Evolutionary conservation across 2,888 invertebrate species (phyloP).

Genomic region (Boloria euphrosyne): DNA sequence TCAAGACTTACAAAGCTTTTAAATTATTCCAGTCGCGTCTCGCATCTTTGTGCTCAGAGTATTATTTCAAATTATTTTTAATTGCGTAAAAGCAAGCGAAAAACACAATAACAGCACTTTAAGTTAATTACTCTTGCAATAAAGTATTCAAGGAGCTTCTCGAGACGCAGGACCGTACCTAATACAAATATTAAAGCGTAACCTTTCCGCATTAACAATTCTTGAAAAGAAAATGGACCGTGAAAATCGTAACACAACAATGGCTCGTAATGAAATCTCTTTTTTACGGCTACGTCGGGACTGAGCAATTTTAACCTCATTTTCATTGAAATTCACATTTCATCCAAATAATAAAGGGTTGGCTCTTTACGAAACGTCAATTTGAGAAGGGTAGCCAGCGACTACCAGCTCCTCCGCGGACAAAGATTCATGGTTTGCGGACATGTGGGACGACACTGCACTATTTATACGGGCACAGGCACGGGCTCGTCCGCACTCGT

Average conservation of each 20-base stretch:
- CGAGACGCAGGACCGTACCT: constrained; percentile 52
- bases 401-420: constrained; percentile 26
- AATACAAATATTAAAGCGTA: constrained; percentile 62
- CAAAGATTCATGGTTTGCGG: constrained; percentile 36
- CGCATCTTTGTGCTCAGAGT: constrained; percentile 63
- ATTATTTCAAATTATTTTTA: constrained; percentile 79
- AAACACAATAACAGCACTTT: constrained; percentile 65
- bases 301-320: constrained; percentile 73
- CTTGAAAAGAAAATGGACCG: constrained; percentile 67
- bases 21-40: constrained; percentile 69
- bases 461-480: constrained; percentile 42
- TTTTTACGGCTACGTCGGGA: constrained; percentile 63
- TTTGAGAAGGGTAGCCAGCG: constrained; percentile 65
- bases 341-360: constrained; percentile 73
- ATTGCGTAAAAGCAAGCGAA: constrained; percentile 74
- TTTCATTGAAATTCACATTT: constrained; percentile 76
- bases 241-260: constrained; percentile 73
- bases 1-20: constrained; percentile 58
- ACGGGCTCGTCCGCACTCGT: constrained; percentile 12
- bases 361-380: constrained; percentile 73
- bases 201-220: constrained; percentile 60
- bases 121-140: constrained; percentile 66
- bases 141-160: constrained; percentile 61
- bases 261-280: constrained; percentile 71
- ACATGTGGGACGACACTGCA: constrained; percentile 49